Conservation (phyloP, 2,113 vertebrate genomes). For the Lepisosteus oculatus region DNA sequence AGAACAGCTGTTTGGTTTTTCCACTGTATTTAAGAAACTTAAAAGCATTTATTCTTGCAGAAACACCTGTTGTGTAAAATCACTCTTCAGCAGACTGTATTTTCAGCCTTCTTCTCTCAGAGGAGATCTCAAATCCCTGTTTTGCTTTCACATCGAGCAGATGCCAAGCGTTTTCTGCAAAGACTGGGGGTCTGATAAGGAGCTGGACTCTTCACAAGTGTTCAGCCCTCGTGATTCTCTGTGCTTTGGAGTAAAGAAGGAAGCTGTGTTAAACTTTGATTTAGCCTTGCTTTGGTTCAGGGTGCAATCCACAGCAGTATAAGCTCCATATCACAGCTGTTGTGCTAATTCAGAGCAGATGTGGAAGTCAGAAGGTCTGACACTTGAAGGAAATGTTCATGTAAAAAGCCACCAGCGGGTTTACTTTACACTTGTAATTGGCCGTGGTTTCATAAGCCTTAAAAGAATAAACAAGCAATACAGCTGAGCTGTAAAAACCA, state of each 20-base stretch:
- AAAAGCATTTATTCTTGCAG: too few species aligned
- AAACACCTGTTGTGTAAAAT: too few species aligned
- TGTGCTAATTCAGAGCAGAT: conserved; percentile 65
- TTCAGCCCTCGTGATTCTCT: not conserved
- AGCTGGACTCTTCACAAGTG: too few species aligned
- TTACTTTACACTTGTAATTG: conserved; percentile 54
- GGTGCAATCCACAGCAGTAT: conserved; percentile 42
- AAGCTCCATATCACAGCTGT: conserved; percentile 65
- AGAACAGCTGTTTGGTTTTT: too few species aligned
- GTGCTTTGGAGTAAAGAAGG: not conserved
- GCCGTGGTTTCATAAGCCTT: not conserved
- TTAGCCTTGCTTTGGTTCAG: not conserved
- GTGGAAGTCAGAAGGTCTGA: conserved; percentile 63
- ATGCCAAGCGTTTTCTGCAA: too few species aligned
- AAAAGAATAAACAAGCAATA: not conserved
- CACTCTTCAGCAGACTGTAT: not conserved
- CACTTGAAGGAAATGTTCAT: conserved; percentile 59
- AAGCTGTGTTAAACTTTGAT: not conserved
- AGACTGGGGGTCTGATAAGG: too few species aligned
- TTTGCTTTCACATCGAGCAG: too few species aligned
- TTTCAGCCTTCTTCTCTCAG: conserved; percentile 20
- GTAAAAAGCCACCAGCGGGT: conserved; percentile 60
- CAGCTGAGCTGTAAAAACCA: not conserved
- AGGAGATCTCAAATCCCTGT: too few species aligned
- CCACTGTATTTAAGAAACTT: too few species aligned